phyloP scores from a whole-genome alignment of 1,140 invertebrate genomes.

The Copidosoma floridanum region DNA sequence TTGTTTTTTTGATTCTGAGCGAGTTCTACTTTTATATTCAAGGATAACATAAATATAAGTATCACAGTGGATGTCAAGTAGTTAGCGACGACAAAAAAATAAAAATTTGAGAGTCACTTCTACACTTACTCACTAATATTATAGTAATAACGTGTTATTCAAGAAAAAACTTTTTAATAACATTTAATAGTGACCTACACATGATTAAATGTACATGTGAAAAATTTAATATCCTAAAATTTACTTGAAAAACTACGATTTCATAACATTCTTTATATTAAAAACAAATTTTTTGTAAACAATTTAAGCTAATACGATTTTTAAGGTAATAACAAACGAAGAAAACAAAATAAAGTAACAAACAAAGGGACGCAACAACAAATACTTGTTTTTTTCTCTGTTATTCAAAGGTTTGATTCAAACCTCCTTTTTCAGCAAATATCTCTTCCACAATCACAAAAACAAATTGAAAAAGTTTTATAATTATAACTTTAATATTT shows the following conservation, averaged over 20 bases:
- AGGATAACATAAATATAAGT: conserved; percentile 16
- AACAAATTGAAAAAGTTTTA: no score
- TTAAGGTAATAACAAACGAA: no score
- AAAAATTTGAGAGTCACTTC: not conserved
- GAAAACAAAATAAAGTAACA: no score
- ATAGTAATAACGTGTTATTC: not conserved
- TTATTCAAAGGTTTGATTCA: no score
- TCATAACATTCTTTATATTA: not conserved
- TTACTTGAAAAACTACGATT: not conserved
- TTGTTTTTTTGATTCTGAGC: conserved; percentile 17
- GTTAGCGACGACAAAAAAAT: not conserved
- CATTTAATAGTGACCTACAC: not conserved
- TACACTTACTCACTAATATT: no score
- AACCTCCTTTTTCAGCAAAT: no score
- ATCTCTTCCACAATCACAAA: no score
- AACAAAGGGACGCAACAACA: no score
- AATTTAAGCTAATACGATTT: no score
- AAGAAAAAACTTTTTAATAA: not conserved
- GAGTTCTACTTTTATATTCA: not conserved
- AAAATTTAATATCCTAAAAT: not conserved
- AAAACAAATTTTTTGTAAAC: no score
- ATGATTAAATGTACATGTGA: not conserved
- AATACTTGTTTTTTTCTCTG: no score
- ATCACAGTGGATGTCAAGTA: conserved; percentile 23
- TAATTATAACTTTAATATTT: no score